Evolutionary conservation across 1,140 invertebrate genomes (phyloP).

Genomic region (Hirudo medicinalis): DNA sequence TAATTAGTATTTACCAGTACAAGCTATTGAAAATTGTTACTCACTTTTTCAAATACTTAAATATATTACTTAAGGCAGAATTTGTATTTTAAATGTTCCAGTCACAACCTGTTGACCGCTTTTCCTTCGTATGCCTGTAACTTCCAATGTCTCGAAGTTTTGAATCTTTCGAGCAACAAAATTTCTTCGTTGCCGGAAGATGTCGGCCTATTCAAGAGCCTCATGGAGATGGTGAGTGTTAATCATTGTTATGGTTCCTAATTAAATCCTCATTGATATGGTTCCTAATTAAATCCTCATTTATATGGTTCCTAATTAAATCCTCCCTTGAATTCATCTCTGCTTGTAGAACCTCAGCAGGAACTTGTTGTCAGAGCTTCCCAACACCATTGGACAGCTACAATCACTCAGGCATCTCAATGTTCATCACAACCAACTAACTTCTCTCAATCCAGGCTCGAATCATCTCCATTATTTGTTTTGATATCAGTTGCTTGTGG

Average conservation of each 20-base stretch:
- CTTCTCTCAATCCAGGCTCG: neutral
- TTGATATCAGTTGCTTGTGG: neutral
- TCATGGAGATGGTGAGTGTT: neutral
- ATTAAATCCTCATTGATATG: neutral
- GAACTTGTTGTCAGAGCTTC: neutral
- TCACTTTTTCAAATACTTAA: too few species aligned
- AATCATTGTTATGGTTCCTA: too few species aligned
- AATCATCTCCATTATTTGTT: neutral
- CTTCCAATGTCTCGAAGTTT: neutral
- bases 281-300: neutral
- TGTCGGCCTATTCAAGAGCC: neutral
- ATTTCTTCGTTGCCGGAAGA: neutral
- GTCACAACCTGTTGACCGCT: neutral
- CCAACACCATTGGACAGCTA: neutral
- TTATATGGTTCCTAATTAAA: neutral
- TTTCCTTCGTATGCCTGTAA: neutral
- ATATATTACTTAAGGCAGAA: too few species aligned
- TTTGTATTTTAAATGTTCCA: neutral
- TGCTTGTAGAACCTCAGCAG: neutral
- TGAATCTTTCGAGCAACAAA: conserved; percentile 4
- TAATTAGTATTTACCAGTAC: too few species aligned
- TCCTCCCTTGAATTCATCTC: neutral
- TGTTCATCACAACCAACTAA: neutral
- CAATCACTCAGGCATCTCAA: neutral
- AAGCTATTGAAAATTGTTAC: too few species aligned